A percentile compares a stretch with the other conserved stretches of the same genome.
Conservation (phyloP, 2,113 vertebrate species). For the Gracilinanus agilis region DNA sequence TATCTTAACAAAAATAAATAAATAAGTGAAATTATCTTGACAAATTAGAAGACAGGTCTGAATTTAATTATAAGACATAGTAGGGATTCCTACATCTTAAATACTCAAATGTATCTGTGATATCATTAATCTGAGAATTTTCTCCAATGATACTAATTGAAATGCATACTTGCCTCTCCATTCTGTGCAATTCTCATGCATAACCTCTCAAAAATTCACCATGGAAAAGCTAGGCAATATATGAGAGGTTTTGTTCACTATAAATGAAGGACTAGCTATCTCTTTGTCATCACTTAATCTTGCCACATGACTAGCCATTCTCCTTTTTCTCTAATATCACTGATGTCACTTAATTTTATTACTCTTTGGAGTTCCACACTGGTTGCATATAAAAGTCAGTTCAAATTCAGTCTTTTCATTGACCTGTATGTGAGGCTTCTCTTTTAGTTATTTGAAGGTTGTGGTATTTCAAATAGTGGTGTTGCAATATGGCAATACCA, state of each 20-base stretch:
- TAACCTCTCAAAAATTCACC: too few relatives aligned
- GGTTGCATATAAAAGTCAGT: neutral
- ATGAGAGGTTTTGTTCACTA: neutral
- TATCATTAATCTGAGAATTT: too few relatives aligned
- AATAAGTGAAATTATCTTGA: neutral
- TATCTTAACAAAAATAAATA: neutral
- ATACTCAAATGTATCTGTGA: too few relatives aligned
- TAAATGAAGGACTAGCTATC: neutral
- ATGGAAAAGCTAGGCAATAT: neutral
- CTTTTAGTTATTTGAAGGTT: neutral
- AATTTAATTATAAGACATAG: neutral
- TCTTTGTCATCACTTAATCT: neutral
- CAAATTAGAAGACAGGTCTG: neutral
- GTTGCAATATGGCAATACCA: neutral
- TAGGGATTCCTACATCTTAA: neutral
- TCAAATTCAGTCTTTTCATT: neutral
- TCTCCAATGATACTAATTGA: too few relatives aligned
- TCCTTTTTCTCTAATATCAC: neutral
- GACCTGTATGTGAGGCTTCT: neutral
- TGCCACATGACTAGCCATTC: neutral
- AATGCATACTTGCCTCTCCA: too few relatives aligned
- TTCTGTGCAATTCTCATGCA: too few relatives aligned
- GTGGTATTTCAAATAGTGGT: neutral
- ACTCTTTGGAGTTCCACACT: neutral
- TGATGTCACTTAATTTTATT: neutral